These are phyloP conservation scores for Miniopterus natalensis DNA, from an alignment of 2,113 vertebrate species.

Conservation along the genomic window DNA sequence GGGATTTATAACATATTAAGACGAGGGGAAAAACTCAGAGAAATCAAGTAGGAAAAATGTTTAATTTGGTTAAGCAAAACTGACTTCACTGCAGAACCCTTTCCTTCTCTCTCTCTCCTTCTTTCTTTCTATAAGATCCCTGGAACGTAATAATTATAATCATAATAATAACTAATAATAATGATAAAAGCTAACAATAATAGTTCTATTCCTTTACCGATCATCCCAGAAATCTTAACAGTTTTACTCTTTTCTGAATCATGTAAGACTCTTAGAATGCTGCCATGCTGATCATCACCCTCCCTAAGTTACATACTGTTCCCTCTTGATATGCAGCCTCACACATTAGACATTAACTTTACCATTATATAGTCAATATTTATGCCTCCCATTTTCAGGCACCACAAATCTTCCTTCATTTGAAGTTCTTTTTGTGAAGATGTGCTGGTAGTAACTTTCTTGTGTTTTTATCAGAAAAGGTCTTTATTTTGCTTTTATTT, in stretches of 20 bases:
- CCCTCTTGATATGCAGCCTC: neutral
- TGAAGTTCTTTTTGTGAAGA: neutral
- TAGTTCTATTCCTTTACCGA: slow-evolving; percentile 9
- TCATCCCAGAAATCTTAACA: slow-evolving; percentile 3
- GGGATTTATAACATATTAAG: neutral
- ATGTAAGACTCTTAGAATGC: neutral
- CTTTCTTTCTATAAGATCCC: neutral
- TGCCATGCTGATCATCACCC: neutral
- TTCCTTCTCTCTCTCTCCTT: neutral
- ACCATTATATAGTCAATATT: neutral
- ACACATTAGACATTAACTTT: neutral
- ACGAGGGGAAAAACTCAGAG: neutral
- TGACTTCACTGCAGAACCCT: neutral
- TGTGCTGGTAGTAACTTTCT: neutral
- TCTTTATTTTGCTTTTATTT: slow-evolving; percentile 30
- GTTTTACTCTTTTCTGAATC: neutral
- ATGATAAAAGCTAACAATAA: neutral
- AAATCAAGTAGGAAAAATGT: slow-evolving; percentile 34
- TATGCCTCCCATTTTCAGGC: neutral
- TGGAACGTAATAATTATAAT: neutral
- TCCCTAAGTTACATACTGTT: neutral
- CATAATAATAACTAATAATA: neutral
- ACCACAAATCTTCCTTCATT: neutral
- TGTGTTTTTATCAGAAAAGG: neutral
- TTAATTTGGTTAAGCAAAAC: slow-evolving; percentile 42